These are phyloP conservation scores for Cryptomyrus ogoouensis DNA, from an alignment of 2,113 vertebrate genomes.

Conservation along the genomic window DNA sequence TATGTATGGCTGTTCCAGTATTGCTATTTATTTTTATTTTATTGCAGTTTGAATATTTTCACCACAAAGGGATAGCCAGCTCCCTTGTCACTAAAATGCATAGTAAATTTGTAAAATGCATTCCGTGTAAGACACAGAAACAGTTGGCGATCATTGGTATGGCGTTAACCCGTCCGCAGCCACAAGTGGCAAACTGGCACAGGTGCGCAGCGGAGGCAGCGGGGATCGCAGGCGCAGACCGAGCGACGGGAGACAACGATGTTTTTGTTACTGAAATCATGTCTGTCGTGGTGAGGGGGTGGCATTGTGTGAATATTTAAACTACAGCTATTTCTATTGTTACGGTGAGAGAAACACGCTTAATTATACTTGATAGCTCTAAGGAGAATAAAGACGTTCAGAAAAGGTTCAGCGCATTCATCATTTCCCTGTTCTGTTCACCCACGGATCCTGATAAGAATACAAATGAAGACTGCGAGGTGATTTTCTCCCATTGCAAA, in stretches of 20 bases:
- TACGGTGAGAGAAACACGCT: slow-evolving; percentile 10
- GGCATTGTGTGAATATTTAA: slow-evolving; percentile 10
- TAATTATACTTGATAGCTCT: slow-evolving; percentile 29
- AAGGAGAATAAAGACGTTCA: slow-evolving; percentile 19
- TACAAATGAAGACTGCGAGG: slow-evolving; percentile 15
- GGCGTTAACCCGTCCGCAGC: neutral
- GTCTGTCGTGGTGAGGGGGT: slow-evolving; percentile 13
- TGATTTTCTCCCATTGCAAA: slow-evolving; percentile 18
- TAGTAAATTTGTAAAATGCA: neutral
- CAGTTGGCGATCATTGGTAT: neutral
- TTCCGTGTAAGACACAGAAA: neutral
- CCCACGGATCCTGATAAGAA: slow-evolving; percentile 22
- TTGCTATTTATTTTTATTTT: neutral
- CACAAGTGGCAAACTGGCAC: neutral
- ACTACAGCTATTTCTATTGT: slow-evolving; percentile 13
- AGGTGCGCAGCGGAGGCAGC: neutral
- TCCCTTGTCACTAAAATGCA: neutral
- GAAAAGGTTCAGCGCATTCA: slow-evolving; percentile 20
- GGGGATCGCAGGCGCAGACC: neutral
- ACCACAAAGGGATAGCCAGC: neutral
- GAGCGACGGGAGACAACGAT: neutral
- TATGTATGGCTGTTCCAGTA: neutral
- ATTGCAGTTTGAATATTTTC: neutral
- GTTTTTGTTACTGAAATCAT: slow-evolving; percentile 5
- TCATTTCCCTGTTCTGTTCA: slow-evolving; percentile 21